Conservation (phyloP, 2,888 invertebrate species). For the Brenthis daphne region DNA sequence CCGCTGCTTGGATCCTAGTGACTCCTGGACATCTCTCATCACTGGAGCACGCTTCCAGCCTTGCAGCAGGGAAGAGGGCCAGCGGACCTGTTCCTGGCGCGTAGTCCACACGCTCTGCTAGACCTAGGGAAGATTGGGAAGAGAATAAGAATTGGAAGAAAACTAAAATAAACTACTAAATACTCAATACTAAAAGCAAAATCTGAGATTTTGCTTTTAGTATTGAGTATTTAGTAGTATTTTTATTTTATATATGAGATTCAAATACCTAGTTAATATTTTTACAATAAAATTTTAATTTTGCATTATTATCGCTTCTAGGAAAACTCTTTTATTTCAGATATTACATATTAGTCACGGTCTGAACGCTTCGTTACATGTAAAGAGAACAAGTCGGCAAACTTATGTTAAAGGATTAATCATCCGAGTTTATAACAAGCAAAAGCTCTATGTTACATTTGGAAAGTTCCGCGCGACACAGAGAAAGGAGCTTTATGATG, state of each 20-base stretch:
- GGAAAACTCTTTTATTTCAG: too few species aligned
- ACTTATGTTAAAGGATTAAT: neutral
- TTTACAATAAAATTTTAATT: too few species aligned
- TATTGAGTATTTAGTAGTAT: too few species aligned
- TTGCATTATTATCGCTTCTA: too few species aligned
- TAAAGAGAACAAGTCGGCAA: too few species aligned
- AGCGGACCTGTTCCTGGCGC: constrained; percentile 91
- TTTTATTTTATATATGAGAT: too few species aligned
- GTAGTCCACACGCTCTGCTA: constrained; percentile 93
- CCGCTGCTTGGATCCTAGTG: constrained; percentile 84
- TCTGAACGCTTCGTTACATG: too few species aligned
- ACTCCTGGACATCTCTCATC: constrained; percentile 91
- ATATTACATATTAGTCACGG: too few species aligned
- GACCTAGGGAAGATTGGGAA: constrained; percentile 67
- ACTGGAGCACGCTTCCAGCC: constrained; percentile 94
- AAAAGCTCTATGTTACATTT: neutral
- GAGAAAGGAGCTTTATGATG: constrained; percentile 11
- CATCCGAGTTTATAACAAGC: constrained; percentile 10
- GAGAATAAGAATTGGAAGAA: neutral
- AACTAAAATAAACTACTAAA: too few species aligned
- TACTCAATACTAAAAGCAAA: too few species aligned
- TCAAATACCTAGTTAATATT: too few species aligned
- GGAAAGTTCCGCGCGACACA: neutral
- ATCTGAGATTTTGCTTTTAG: too few species aligned
- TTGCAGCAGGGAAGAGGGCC: constrained; percentile 92